Evolutionary conservation across 2,797 vertebrate genomes (phyloP), one percentile per base, ranked within the genome.

Genomic region (Sebastes jordani): DNA sequence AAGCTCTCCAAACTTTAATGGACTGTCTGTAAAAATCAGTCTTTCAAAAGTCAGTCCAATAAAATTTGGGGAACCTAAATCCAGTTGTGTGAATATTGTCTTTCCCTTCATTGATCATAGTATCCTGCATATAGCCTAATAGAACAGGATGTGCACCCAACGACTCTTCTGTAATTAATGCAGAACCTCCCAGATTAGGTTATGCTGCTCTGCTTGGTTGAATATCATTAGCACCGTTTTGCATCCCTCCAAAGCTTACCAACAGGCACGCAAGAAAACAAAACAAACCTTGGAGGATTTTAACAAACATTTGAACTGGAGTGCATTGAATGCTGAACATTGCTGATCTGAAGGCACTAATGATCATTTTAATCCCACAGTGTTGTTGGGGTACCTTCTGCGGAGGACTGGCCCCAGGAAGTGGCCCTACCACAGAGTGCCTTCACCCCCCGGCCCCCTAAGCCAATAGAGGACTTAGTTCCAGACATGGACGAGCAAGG

Each of bases 351-450:
- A 54, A 68, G 52, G 7, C 27, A 25, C 56, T 92, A 59, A 91
- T 90, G 25, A 78, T 32, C 9, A 1, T 65, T 70, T 6, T 85
- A 11, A 1, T 61, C 52, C 78, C 67, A 46, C 90, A 99, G 98
- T 78, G 96, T 98, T 56, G 97, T 99, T 67, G 98, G 98, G 46
- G 97, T 99, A 59, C 98, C 98, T 22, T 96, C 97, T 73, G 96
- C 95, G 85, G 98, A 99, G 23, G 98, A 99, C 90, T 99, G 98
- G 98, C 98, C 98, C 70, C 95, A 96, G 87, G 98, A 99, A 0
- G 98, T 99, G 82, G 97, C 97, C 78, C 96, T 99, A 86, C 97
- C 98, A 79, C 97, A 98, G 91, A 97, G 96, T 91, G 98, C 98
- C 91, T 99, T 99, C 87, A 94, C 95, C 80, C 96, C 97, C 58